Evolutionary conservation across 2,888 invertebrate species (phyloP).

Genomic region (Eucera pruinosa): DNA sequence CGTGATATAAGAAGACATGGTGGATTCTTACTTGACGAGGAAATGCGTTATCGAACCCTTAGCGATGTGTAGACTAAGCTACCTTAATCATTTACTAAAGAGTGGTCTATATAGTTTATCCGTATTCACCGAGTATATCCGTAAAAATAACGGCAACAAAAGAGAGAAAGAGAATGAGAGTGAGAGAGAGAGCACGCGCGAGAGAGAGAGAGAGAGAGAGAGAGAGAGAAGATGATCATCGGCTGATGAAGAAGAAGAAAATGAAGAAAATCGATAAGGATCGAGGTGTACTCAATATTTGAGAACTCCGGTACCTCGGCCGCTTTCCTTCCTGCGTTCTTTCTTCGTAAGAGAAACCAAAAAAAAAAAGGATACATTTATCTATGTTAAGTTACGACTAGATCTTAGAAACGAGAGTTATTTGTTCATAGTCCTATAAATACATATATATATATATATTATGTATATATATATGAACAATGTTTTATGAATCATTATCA

Average conservation of each 20-base stretch:
- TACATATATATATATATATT: slow-evolving; percentile 56
- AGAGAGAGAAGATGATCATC: slow-evolving; percentile 2
- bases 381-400: slow-evolving; percentile 65
- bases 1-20: slow-evolving; percentile 7
- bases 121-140: slow-evolving; percentile 46
- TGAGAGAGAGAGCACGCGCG: no score
- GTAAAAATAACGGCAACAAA: slow-evolving; percentile 7
- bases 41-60: slow-evolving; percentile 44
- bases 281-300: slow-evolving; percentile 43
- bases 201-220: no score
- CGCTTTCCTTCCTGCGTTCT: slow-evolving; percentile 65
- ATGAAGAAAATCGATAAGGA: slow-evolving; percentile 13
- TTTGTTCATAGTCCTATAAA: slow-evolving; percentile 77
- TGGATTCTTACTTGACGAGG: slow-evolving; percentile 20
- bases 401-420: slow-evolving; percentile 70
- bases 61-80: slow-evolving; percentile 63
- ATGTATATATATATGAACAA: slow-evolving; percentile 68
- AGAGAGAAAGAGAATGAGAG: no score
- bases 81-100: slow-evolving; percentile 62
- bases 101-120: slow-evolving; percentile 59
- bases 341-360: slow-evolving; percentile 56
- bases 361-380: slow-evolving; percentile 44
- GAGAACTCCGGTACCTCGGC: slow-evolving; percentile 26
- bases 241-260: not conserved
- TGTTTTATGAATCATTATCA: slow-evolving; percentile 79